These are phyloP conservation scores for Labeo rohita DNA, from an alignment of 2,113 vertebrate genomes.

Conservation along the genomic window DNA sequence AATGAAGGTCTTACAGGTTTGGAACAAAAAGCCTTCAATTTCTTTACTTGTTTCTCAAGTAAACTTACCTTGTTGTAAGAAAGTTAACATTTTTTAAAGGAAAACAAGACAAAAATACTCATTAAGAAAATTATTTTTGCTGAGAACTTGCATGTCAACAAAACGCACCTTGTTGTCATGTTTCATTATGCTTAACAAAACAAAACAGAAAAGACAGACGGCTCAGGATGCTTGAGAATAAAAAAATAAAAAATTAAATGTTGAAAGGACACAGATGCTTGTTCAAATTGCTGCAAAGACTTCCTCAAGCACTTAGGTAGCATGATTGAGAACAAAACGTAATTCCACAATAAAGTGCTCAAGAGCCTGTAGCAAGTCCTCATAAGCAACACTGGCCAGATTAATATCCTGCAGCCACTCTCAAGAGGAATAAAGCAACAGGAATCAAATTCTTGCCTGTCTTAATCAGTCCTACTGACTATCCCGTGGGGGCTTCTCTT, in stretches of 20 bases:
- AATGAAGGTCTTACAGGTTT: too few relatives aligned
- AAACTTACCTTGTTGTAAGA: neutral
- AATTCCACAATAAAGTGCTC: conserved; percentile 18
- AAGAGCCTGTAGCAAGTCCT: conserved; percentile 18
- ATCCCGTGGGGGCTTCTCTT: conserved; percentile 19
- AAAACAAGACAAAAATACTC: neutral
- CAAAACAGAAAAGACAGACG: neutral
- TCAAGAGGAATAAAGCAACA: conserved; percentile 38
- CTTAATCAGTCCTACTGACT: conserved; percentile 36
- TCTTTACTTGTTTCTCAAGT: neutral
- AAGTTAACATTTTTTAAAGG: neutral
- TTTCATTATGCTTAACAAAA: neutral
- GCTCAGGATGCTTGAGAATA: neutral
- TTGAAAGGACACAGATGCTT: neutral
- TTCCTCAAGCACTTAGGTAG: conserved; percentile 21
- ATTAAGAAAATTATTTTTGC: neutral
- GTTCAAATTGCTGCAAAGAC: conserved; percentile 6
- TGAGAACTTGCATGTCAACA: neutral
- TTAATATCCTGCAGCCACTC: conserved; percentile 43
- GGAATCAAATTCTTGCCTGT: conserved; percentile 45
- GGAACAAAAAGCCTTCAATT: too few relatives aligned
- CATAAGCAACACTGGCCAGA: conserved; percentile 23
- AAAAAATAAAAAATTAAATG: neutral
- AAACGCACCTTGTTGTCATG: neutral
- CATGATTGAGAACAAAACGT: conserved; percentile 11